Percentiles rank a stretch among this genome's conserved stretches.
Evolutionary conservation across 2,888 invertebrate genomes (phyloP).

Genomic region (Chrysolina oricalcia): DNA sequence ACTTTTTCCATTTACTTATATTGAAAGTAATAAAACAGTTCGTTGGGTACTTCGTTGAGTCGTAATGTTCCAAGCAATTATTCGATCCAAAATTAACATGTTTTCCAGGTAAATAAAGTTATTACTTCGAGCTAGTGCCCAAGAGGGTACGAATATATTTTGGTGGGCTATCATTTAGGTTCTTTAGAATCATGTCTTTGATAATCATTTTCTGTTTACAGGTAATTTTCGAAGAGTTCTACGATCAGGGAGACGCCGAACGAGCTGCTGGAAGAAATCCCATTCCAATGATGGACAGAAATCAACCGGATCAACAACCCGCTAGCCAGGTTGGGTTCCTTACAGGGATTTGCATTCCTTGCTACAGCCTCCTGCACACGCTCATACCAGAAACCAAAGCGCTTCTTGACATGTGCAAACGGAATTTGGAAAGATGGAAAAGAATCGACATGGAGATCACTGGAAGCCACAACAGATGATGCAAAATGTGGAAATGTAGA

Average conservation of each 20-base stretch:
- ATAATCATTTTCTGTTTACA: constrained; percentile 15
- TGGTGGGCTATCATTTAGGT: too few species aligned
- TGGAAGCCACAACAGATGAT: background rate
- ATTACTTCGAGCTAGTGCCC: too few species aligned
- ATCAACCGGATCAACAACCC: constrained; percentile 83
- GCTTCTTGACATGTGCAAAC: constrained; percentile 79
- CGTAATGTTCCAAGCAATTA: too few species aligned
- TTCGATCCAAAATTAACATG: too few species aligned
- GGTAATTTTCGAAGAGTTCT: constrained; percentile 88
- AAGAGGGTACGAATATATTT: too few species aligned
- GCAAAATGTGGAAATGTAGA: background rate
- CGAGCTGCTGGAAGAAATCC: constrained; percentile 74
- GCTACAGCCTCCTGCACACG: constrained; percentile 80
- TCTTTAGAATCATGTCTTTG: background rate
- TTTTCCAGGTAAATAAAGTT: too few species aligned
- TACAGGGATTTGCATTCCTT: constrained; percentile 86
- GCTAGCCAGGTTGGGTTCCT: constrained; percentile 88
- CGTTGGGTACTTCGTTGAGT: too few species aligned
- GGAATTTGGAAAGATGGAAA: constrained; percentile 78
- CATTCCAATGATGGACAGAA: constrained; percentile 81
- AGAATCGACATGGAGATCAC: constrained; percentile 65
- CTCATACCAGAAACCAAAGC: constrained; percentile 83
- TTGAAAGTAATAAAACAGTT: too few species aligned
- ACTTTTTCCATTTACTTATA: too few species aligned
- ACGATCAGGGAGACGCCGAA: constrained; percentile 78